These are phyloP conservation scores for Oryzias javanicus DNA, from an alignment of 2,113 vertebrate species.

Conservation along the genomic window DNA sequence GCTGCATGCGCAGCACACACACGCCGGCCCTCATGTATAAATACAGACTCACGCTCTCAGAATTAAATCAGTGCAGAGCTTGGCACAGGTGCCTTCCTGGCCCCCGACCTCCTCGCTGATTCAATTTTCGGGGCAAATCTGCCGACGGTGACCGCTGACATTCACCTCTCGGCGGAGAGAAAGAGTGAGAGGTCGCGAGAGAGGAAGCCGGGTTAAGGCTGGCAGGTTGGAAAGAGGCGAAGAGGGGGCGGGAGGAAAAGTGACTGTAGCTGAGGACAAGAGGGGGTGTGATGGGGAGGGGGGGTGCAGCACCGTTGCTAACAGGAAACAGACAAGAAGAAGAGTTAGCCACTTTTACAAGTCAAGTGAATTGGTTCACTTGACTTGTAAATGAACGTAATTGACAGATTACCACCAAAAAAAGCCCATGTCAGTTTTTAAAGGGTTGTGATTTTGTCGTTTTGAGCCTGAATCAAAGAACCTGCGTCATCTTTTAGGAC, in stretches of 20 bases:
- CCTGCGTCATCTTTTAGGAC: too few species aligned
- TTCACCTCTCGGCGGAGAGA: conserved; percentile 59
- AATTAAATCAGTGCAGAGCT: conserved; percentile 65
- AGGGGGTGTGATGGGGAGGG: conserved; percentile 25
- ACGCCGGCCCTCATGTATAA: conserved; percentile 12
- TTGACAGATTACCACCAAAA: too few species aligned
- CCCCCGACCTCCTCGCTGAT: conserved; percentile 68
- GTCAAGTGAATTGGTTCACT: too few species aligned
- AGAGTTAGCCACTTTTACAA: conserved; percentile 16
- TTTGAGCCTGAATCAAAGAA: too few species aligned
- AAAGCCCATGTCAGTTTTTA: too few species aligned
- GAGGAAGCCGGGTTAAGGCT: conserved; percentile 6
- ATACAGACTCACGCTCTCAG: conserved; percentile 26
- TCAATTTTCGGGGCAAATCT: conserved; percentile 70
- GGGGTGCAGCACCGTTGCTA: conserved; percentile 28
- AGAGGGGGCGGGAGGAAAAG: conserved; percentile 38
- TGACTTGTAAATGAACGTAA: too few species aligned
- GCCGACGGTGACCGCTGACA: conserved; percentile 65
- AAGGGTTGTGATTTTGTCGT: too few species aligned
- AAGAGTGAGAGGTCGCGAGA: not conserved
- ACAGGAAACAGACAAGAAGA: conserved; percentile 16
- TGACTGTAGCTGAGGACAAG: conserved; percentile 30
- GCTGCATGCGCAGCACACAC: conserved; percentile 23
- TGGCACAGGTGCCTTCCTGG: conserved; percentile 59
- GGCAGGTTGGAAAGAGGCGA: conserved; percentile 28